Percentiles rank a stretch among this genome's conserved stretches.
phyloP scores from a whole-genome alignment of 2,797 vertebrate genomes.

The Simalia tracyae region DNA sequence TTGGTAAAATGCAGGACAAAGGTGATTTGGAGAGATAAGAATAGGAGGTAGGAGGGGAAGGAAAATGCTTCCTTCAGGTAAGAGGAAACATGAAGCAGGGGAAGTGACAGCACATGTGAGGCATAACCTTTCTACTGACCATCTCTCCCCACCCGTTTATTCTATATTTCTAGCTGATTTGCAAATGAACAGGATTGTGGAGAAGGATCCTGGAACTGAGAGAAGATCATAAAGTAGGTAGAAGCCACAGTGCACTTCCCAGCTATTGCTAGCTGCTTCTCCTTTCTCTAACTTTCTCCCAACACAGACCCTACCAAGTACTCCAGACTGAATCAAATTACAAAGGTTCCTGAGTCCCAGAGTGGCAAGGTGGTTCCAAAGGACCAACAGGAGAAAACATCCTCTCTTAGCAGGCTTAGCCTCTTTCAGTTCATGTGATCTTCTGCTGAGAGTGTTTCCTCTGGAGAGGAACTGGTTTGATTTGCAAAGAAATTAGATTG shows the following conservation, averaged over 20 bases:
- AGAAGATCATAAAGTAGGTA: not conserved
- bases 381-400: not conserved
- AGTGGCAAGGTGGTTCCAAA: not conserved
- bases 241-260: not conserved
- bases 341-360: not conserved
- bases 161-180: not conserved
- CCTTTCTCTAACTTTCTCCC: not conserved
- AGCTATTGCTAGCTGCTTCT: not conserved
- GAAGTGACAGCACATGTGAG: not conserved
- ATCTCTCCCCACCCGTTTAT: not conserved
- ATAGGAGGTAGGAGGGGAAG: not conserved
- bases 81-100: not conserved
- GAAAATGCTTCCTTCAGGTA: not conserved
- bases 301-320: not conserved
- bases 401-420: not conserved
- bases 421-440: not conserved
- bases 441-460: not conserved
- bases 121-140: not conserved
- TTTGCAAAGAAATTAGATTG: slow-evolving; percentile 31
- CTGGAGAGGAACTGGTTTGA: not conserved
- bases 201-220: not conserved
- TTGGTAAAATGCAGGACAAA: not conserved
- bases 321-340: not conserved
- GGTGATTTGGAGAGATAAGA: not conserved
- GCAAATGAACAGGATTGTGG: not conserved